Evolutionary conservation across 2,888 invertebrate species (phyloP), one percentile per base, ranked within the genome.

Genomic region (Yponomeuta evonymella): DNA sequence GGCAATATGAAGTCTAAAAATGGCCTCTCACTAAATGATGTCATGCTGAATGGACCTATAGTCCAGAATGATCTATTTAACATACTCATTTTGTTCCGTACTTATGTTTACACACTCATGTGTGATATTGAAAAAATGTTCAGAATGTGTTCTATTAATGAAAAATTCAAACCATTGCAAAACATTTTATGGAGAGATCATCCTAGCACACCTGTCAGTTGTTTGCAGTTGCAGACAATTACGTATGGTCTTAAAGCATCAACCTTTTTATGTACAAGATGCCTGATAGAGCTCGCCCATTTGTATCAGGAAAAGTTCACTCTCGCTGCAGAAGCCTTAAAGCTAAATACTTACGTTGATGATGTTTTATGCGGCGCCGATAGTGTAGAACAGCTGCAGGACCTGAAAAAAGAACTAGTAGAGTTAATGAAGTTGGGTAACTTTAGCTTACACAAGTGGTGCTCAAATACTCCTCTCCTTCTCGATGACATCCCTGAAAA

Each of bases 211-310:
- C 65, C n/a, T 11, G 23, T 65, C 29, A 65, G 65, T 29, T 65
- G 65, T 29, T 29, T 65, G n/a, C 65, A 65, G 29, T 29, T 65
- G 10, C 65, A 65, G 65, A 65, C 65, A 11, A 23, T 65, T 2
- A 67, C 67, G 2, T 67, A 67, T 36, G 67, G 67, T 15, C 67
- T 36, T 33, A 67, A 67, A 36, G 33, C 67, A 8, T 67, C 67
- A n/a, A 48, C 67, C 11, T 67, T 67, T 67, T 67, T 67, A 23
- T 2, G n/a, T 6, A 33, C 33, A 33, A 33, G 33, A 33, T 33
- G 33, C 33, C 33, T 33, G 4, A 33, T 33, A 33, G 33, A 33
- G 33, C 33, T 33, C 33, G 33, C 33, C 33, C 4, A 33, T 33
- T 33, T 33, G 33, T 33, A 33, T 33, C 33, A 33, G 2, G 33